Evolutionary conservation across 2,113 vertebrate species (phyloP).

Genomic region (Vulpes lagopus): DNA sequence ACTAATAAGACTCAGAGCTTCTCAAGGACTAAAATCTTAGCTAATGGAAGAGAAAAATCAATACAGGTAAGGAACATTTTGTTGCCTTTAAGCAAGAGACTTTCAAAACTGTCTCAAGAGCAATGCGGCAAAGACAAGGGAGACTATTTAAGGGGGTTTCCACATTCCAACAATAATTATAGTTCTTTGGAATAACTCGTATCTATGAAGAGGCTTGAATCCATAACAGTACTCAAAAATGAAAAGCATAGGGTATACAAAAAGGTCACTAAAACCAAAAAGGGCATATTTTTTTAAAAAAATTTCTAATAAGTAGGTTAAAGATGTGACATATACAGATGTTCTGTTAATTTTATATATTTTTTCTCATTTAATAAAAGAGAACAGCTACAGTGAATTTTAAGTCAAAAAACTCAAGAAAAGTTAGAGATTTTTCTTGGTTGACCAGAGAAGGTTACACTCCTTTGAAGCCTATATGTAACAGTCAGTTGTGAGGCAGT

Average conservation of each 20-base stretch:
- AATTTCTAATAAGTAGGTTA: background rate
- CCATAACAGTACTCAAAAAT: background rate
- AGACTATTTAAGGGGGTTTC: background rate
- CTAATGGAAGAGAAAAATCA: slow-evolving; percentile 27
- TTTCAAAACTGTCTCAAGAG: slow-evolving; percentile 43
- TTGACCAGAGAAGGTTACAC: background rate
- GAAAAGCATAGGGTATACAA: background rate
- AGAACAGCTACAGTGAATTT: background rate
- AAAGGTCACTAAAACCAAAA: background rate
- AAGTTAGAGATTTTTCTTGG: background rate
- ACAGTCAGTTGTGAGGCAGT: background rate
- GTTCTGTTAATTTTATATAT: background rate
- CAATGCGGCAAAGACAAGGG: slow-evolving; percentile 15
- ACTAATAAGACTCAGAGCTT: background rate
- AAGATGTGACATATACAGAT: background rate
- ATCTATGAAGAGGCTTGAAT: background rate
- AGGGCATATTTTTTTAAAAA: background rate
- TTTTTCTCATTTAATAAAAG: background rate
- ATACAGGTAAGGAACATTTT: background rate
- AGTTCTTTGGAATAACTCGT: background rate
- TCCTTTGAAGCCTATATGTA: background rate
- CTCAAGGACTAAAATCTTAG: background rate
- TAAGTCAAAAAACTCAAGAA: background rate
- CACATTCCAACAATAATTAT: background rate
- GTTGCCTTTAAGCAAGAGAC: slow-evolving; percentile 49